These are phyloP conservation scores for Sceliomorpha sp. DNA, from an alignment of 2,888 invertebrate genomes.

Conservation along the genomic window DNA sequence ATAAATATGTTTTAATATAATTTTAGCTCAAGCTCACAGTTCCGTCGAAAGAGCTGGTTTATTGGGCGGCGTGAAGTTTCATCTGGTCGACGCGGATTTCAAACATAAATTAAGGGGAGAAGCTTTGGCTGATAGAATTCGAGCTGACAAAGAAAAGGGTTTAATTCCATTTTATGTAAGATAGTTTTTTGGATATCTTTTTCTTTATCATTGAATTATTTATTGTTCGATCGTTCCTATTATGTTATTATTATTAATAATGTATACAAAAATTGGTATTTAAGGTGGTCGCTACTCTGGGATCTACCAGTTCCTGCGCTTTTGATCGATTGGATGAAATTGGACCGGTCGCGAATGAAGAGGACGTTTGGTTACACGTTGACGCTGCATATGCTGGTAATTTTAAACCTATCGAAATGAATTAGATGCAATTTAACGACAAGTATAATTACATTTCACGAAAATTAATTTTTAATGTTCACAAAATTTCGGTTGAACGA, in stretches of 20 bases:
- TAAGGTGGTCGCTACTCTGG: conserved; percentile 90
- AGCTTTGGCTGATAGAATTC: conserved; percentile 88
- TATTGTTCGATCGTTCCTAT: too few species aligned
- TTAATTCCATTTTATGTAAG: conserved; percentile 98
- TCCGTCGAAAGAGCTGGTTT: conserved; percentile 95
- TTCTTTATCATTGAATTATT: not conserved
- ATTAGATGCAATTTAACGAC: too few species aligned
- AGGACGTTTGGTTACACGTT: conserved; percentile 94
- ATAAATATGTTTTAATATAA: conserved; percentile 5
- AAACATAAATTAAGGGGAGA: conserved; percentile 88
- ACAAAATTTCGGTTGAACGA: too few species aligned
- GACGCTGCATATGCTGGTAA: conserved; percentile 97
- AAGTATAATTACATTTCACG: too few species aligned
- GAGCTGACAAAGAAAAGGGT: conserved; percentile 92
- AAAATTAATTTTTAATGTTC: too few species aligned
- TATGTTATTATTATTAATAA: conserved; percentile 3
- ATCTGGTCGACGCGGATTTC: conserved; percentile 87
- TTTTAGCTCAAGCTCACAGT: conserved; percentile 46
- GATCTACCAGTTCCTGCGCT: conserved; percentile 97
- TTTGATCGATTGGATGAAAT: conserved; percentile 95
- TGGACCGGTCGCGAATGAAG: conserved; percentile 91
- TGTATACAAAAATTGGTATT: conserved; percentile 6
- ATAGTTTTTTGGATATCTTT: conserved; percentile 46
- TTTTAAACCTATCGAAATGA: too few species aligned
- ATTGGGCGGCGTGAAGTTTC: conserved; percentile 91